Evolutionary conservation across 2,888 invertebrate genomes (phyloP).

Genomic region (Drosophila meridiana): DNA sequence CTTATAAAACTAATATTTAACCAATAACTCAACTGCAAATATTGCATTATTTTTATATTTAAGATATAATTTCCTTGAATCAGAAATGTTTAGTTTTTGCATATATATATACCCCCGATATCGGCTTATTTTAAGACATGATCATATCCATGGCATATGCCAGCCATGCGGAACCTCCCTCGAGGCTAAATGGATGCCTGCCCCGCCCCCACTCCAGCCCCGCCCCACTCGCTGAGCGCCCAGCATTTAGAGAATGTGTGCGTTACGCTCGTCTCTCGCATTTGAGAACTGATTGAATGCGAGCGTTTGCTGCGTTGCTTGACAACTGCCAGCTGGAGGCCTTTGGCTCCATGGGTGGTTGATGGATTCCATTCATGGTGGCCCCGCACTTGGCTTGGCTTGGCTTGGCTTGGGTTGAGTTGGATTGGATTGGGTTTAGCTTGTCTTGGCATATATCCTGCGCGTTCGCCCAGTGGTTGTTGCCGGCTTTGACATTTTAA

Average conservation of each 20-base stretch:
- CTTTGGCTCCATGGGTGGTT: slow-evolving; percentile 70
- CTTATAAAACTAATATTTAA: no score
- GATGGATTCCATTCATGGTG: slow-evolving; percentile 74
- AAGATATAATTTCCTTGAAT: neutral
- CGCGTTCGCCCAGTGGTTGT: slow-evolving; percentile 7
- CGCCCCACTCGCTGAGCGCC: no score
- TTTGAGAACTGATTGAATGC: slow-evolving; percentile 66
- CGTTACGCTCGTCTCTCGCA: slow-evolving; percentile 16
- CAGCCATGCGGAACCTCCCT: slow-evolving; percentile 13
- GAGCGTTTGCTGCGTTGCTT: slow-evolving; percentile 35
- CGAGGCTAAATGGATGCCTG: slow-evolving; percentile 15
- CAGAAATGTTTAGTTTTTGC: neutral
- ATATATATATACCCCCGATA: neutral
- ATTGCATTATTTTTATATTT: neutral
- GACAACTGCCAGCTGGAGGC: slow-evolving; percentile 63
- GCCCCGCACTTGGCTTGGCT: slow-evolving; percentile 2
- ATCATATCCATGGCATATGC: slow-evolving; percentile 16
- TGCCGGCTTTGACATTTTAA: slow-evolving; percentile 69
- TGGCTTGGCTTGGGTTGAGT: neutral
- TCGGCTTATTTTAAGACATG: slow-evolving; percentile 12
- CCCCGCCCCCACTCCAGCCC: neutral
- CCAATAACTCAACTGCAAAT: no score
- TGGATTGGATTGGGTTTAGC: neutral
- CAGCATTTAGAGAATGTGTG: neutral
- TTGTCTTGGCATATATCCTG: slow-evolving; percentile 10